These are phyloP conservation scores for Neodiprion virginianus DNA, from an alignment of 1,140 invertebrate genomes.

Conservation along the genomic window DNA sequence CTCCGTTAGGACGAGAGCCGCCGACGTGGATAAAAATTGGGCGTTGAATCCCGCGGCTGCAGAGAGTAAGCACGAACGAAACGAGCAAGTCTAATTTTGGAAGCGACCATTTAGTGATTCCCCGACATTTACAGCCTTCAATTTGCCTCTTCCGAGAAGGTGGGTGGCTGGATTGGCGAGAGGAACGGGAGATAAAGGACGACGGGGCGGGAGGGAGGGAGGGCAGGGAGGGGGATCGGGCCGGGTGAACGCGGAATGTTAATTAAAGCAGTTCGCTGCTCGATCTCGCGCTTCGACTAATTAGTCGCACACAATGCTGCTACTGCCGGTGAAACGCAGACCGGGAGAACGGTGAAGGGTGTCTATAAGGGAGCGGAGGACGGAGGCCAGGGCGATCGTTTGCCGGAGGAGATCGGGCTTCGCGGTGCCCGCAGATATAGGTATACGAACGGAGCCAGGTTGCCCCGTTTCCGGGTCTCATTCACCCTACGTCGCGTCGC, in stretches of 20 bases:
- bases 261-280: slow-evolving; percentile 61
- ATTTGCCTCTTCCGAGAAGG: slow-evolving; percentile 53
- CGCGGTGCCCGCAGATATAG: too few species aligned
- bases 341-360: slow-evolving; percentile 23
- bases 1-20: not conserved
- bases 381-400: slow-evolving; percentile 37
- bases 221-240: not conserved
- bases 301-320: slow-evolving; percentile 59
- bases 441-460: not conserved
- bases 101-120: slow-evolving; percentile 15
- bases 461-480: not conserved
- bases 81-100: slow-evolving; percentile 14
- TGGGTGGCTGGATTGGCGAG: slow-evolving; percentile 29
- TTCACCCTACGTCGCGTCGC: not conserved
- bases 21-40: slow-evolving; percentile 15
- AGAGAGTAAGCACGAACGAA: not conserved
- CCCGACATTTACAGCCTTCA: slow-evolving; percentile 59
- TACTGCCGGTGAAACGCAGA: slow-evolving; percentile 24
- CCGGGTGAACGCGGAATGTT: slow-evolving; percentile 57
- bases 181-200: slow-evolving; percentile 26
- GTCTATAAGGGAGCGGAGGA: slow-evolving; percentile 10
- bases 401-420: too few species aligned
- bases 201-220: not conserved
- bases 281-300: slow-evolving; percentile 60
- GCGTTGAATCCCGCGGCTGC: not conserved